Conservation (phyloP, 2,797 vertebrate genomes). For the Picus viridis region DNA sequence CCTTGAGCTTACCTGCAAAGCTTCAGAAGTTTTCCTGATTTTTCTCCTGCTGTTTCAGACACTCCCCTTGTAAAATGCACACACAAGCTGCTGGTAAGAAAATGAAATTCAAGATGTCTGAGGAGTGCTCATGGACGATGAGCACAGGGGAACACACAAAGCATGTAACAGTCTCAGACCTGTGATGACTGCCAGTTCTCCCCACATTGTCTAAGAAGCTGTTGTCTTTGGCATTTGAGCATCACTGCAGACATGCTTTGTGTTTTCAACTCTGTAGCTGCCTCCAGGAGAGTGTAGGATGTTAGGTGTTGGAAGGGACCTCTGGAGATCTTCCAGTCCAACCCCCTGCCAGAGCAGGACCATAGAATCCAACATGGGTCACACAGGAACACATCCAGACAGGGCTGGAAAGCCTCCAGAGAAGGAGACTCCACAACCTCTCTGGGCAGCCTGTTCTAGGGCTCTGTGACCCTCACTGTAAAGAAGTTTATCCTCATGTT, state of each 20-base stretch:
- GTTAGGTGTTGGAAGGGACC: too few relatives aligned
- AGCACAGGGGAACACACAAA: not conserved
- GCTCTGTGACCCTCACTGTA: too few relatives aligned
- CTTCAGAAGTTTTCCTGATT: rapidly evolving
- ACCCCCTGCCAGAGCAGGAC: too few relatives aligned
- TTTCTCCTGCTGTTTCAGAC: not conserved
- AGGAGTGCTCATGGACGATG: not conserved
- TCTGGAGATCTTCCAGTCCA: too few relatives aligned
- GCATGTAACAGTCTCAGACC: not conserved
- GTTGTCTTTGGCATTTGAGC: not conserved
- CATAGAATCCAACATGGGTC: too few relatives aligned
- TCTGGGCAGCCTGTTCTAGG: too few relatives aligned
- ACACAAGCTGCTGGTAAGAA: not conserved
- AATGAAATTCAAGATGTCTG: not conserved
- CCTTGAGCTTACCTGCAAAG: not conserved
- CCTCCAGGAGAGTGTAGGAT: not conserved
- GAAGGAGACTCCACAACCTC: too few relatives aligned
- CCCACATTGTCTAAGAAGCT: not conserved
- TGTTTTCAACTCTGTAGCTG: not conserved
- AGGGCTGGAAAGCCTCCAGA: too few relatives aligned
- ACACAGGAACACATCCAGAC: too few relatives aligned
- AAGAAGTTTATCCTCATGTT: too few relatives aligned
- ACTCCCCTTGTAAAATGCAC: not conserved
- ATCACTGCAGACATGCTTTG: not conserved
- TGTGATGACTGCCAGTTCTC: not conserved